Evolutionary conservation across 2,888 invertebrate species (phyloP).

Genomic region (Scaptomyza parva): DNA sequence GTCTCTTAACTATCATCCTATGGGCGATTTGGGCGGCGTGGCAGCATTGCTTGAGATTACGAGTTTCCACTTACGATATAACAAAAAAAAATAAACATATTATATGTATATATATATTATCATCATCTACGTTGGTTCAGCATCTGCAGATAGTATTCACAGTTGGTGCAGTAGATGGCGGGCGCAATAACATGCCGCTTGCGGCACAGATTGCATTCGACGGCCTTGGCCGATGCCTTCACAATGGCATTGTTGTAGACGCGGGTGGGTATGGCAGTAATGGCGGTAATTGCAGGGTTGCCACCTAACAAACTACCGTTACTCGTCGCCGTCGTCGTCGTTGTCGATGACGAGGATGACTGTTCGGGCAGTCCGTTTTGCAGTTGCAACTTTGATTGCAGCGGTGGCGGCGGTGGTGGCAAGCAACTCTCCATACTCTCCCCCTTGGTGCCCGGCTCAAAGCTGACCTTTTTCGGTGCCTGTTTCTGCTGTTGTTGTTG

Average conservation of each 20-base stretch:
- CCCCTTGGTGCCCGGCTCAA: slow-evolving; percentile 90
- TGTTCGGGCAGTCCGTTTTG: slow-evolving; percentile 71
- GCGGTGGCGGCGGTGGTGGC: slow-evolving; percentile 67
- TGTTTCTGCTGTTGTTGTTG: slow-evolving; percentile 84
- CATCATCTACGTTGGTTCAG: slow-evolving; percentile 83
- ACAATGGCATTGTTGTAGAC: slow-evolving; percentile 85
- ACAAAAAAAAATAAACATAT: too few relatives aligned
- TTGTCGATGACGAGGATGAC: too few relatives aligned
- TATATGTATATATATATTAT: too few relatives aligned
- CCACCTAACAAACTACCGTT: slow-evolving; percentile 9
- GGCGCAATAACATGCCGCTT: slow-evolving; percentile 92
- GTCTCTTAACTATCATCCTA: slow-evolving; percentile 22
- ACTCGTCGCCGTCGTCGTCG: slow-evolving; percentile 7
- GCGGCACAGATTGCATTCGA: slow-evolving; percentile 93
- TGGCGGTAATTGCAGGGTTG: slow-evolving; percentile 52
- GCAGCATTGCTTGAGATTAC: slow-evolving; percentile 77
- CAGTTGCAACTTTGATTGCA: slow-evolving; percentile 49
- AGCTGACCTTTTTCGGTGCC: slow-evolving; percentile 89
- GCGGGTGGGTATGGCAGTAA: slow-evolving; percentile 85
- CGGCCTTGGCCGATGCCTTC: slow-evolving; percentile 86
- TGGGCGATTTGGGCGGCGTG: slow-evolving; percentile 56
- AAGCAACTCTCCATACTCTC: slow-evolving; percentile 80
- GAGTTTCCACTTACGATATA: slow-evolving; percentile 57
- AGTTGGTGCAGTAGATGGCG: slow-evolving; percentile 94
- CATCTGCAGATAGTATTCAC: slow-evolving; percentile 95